Evolutionary conservation across 1,140 invertebrate species (phyloP), one percentile per base, ranked within the genome.

Genomic region (Drosophila nasuta): DNA sequence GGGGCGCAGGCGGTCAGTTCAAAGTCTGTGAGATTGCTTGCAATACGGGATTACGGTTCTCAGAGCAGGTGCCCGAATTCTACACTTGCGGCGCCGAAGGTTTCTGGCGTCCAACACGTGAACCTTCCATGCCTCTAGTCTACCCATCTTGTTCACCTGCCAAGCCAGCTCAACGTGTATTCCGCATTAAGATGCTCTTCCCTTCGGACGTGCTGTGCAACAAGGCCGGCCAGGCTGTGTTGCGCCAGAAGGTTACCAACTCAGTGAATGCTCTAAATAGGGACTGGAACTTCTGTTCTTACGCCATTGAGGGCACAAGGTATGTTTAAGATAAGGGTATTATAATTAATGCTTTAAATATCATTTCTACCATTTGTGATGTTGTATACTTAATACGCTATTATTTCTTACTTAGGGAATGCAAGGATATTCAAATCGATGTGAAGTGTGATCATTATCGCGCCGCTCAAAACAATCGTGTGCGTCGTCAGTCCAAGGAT

Each of bases 41-140:
- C 85, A 96, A 98, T 77, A 89, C 95, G 43, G 97, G 97, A 10
- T 93, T 98, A 1, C 94, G 96, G 77, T 99, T 99, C 93, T 98
- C 97, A 1, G 96, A 98, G 92, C 94, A 95, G 51, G 96, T 98
- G 35, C 97, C 98, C 0, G 96, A 97, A 78, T 99, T 99, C 93
- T 99, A 98, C 89, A 98, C 98, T 5, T 99, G 98, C 92, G 98
- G 97, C 11, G 97, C 97, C 62, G 98, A 99, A 95, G 98, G 98
- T 41, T 98, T 98, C 92, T 99, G 98, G 98, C 94, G 97, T 76
- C 98, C 98, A 20, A 97, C 96, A 1, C 94, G 93, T 20, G 95
- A 97, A 88, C 96, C 97, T 7, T 94, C 93, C 30, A 93, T 96
- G 73, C 96, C 97, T 10, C 92, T 98, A 68, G 93, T 98, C 2